phyloP scores from a whole-genome alignment of 2,797 vertebrate species.

The Etheostoma perlongum region DNA sequence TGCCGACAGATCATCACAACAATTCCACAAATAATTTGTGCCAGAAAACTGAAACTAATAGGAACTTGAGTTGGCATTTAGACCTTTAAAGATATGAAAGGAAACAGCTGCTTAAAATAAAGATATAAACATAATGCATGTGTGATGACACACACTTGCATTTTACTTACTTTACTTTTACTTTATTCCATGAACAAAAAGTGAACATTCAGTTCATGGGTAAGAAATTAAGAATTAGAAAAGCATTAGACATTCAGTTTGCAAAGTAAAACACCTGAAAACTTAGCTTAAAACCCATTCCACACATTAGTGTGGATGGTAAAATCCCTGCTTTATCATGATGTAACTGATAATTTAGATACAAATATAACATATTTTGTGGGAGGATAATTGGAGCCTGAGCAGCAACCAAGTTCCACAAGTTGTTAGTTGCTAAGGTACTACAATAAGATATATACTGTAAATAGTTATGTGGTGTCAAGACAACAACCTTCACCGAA shows the following conservation, averaged over 20 bases:
- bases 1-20: background rate
- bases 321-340: background rate
- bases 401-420: background rate
- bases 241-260: background rate
- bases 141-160: background rate
- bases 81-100: background rate
- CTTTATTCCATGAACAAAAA: background rate
- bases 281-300: background rate
- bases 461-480: too few species aligned
- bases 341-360: background rate
- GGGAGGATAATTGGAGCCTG: background rate
- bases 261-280: background rate
- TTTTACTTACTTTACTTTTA: too few species aligned
- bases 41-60: background rate
- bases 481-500: too few species aligned
- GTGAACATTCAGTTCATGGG: conserved; percentile 12
- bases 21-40: background rate
- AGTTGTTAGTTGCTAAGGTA: background rate
- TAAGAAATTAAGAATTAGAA: conserved; percentile 1
- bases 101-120: background rate
- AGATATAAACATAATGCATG: background rate
- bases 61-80: background rate
- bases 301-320: background rate
- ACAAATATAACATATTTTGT: background rate
- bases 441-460: background rate